Percentiles rank a stretch among this genome's conserved stretches.
phyloP scores from a whole-genome alignment of 64 coral and sea anemone genomes.

The Astreopora myriophthalma region DNA sequence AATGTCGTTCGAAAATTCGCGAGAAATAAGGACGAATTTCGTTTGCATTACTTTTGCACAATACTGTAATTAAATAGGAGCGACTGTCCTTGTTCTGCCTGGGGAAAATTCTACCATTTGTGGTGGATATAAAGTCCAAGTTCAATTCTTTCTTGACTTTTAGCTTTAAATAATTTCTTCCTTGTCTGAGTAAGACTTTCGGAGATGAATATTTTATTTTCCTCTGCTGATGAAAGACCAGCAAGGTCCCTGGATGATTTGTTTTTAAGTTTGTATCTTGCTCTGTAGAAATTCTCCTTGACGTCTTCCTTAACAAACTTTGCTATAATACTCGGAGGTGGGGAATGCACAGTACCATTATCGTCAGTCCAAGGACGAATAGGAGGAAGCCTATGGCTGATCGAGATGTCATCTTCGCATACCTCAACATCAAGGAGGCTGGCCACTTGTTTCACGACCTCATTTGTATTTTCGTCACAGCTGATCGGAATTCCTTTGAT shows the following conservation, averaged over 20 bases:
- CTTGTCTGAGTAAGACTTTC: slow-evolving; percentile 14
- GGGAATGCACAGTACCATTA: not conserved
- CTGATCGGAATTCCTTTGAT: slow-evolving; percentile 3
- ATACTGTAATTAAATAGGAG: slow-evolving; percentile 3
- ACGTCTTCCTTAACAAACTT: not conserved
- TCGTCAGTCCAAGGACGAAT: not conserved
- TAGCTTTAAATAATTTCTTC: slow-evolving; percentile 23
- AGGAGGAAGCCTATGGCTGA: slow-evolving; percentile 1
- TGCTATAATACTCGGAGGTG: not conserved
- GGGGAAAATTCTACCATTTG: slow-evolving; percentile 33
- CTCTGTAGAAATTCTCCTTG: slow-evolving; percentile 32
- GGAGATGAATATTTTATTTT: slow-evolving; percentile 21
- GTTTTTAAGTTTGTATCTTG: slow-evolving; percentile 33
- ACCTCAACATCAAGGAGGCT: not conserved
- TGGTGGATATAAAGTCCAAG: slow-evolving; percentile 48
- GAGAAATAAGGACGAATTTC: too few relatives aligned
- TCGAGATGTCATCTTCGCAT: not conserved
- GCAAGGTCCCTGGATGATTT: slow-evolving; percentile 19
- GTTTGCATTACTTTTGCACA: too few relatives aligned
- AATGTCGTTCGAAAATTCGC: too few relatives aligned
- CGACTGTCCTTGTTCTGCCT: slow-evolving; percentile 1
- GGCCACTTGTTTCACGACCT: slow-evolving; percentile 19
- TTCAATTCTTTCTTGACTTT: slow-evolving; percentile 68
- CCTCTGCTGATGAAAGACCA: not conserved
- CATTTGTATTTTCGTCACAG: not conserved